A percentile compares a stretch with the other conserved stretches of the same genome.
Evolutionary conservation across 2,797 vertebrate genomes (phyloP).

Genomic region (Merluccius polli): DNA sequence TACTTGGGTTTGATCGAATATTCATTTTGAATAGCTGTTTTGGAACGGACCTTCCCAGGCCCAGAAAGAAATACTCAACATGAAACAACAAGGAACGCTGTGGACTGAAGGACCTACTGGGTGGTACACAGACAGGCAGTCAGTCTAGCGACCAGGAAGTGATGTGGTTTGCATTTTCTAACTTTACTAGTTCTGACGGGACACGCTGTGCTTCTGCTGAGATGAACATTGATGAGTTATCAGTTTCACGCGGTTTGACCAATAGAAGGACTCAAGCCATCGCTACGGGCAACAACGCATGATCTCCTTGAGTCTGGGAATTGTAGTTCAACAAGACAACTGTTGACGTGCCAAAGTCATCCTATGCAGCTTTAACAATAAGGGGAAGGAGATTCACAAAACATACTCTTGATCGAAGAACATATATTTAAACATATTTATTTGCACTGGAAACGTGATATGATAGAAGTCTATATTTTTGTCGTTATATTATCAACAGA

Average conservation of each 20-base stretch:
- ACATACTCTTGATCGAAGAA: background rate
- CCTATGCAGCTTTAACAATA: background rate
- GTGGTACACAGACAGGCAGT: background rate
- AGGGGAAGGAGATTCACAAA: background rate
- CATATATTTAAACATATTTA: background rate
- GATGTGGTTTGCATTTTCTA: background rate
- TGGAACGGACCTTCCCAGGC: background rate
- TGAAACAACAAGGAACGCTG: background rate
- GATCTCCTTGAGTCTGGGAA: background rate
- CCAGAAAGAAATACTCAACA: background rate
- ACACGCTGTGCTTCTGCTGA: background rate
- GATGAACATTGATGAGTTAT: background rate
- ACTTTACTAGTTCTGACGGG: background rate
- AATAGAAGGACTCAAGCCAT: background rate
- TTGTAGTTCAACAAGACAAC: background rate
- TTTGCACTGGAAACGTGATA: constrained; percentile 5
- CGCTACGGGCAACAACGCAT: background rate
- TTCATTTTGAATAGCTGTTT: background rate
- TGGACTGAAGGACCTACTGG: background rate
- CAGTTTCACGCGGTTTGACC: background rate
- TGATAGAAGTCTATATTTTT: constrained; percentile 4
- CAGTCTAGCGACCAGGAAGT: background rate
- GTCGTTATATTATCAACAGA: constrained; percentile 1
- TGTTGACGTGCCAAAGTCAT: background rate
- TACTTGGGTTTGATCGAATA: background rate